Percentiles rank a stretch among this genome's conserved stretches.
Evolutionary conservation across 2,888 invertebrate species (phyloP).

Genomic region (Leptura quadrifasciata): DNA sequence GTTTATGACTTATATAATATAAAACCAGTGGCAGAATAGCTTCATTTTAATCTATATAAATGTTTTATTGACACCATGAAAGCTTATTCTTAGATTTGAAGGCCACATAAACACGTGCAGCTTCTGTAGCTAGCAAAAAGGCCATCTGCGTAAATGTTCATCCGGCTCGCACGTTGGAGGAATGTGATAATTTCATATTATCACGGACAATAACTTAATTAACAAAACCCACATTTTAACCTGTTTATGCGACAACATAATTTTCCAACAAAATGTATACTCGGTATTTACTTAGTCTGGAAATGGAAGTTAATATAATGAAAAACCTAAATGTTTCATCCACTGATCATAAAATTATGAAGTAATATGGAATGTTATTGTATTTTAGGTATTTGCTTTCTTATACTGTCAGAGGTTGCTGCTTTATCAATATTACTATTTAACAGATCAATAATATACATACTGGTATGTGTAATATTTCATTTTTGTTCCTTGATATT

Average conservation of each 20-base stretch:
- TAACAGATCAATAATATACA: no score
- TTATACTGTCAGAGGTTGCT: no score
- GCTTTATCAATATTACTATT: no score
- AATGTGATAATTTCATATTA: conserved; percentile 33
- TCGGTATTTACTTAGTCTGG: background rate
- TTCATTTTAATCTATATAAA: background rate
- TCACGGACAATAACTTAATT: conserved; percentile 36
- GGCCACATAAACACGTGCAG: conserved; percentile 17
- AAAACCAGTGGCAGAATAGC: background rate
- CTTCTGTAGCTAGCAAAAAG: background rate
- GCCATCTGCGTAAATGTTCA: conserved; percentile 31
- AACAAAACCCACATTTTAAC: conserved; percentile 18
- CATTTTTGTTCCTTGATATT: no score
- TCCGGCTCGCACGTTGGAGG: conserved; percentile 28
- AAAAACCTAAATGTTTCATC: no score
- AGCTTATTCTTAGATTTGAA: conserved; percentile 28
- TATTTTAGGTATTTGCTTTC: no score
- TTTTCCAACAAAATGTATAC: conserved; percentile 3
- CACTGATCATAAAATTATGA: no score
- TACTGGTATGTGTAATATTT: no score
- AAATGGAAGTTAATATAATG: background rate
- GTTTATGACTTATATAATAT: background rate
- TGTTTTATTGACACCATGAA: conserved; percentile 4
- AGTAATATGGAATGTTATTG: no score
- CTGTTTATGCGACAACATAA: background rate